phyloP scores from a whole-genome alignment of 2,888 invertebrate species.

The Limnephilus marmoratus region DNA sequence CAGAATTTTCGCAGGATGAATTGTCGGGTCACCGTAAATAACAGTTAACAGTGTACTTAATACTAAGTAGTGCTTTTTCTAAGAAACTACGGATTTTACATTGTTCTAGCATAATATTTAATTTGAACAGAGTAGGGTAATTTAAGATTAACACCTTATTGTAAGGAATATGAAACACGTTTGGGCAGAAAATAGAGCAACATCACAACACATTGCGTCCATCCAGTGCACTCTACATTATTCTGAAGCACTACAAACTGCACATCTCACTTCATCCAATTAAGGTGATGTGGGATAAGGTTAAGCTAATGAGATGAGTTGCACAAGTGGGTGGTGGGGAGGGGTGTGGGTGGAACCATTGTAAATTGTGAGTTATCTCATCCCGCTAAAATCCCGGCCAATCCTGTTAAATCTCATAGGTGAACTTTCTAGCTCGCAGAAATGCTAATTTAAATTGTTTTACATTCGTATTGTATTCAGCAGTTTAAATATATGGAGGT shows the following conservation, averaged over 20 bases:
- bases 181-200: neutral
- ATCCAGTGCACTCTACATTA: conserved; percentile 20
- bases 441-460: neutral
- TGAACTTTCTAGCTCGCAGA: neutral
- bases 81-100: too few species aligned
- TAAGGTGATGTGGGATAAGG: conserved; percentile 50
- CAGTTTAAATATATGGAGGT: too few species aligned
- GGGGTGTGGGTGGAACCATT: neutral
- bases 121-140: neutral
- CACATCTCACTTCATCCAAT: conserved; percentile 45
- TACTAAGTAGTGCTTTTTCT: too few species aligned
- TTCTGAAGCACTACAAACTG: conserved; percentile 9
- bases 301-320: conserved; percentile 41
- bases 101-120: neutral
- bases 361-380: conserved; percentile 4
- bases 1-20: too few species aligned
- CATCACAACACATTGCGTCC: conserved; percentile 12
- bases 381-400: neutral
- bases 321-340: neutral
- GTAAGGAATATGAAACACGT: neutral
- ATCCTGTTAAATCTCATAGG: neutral
- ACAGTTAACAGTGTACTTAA: too few species aligned
- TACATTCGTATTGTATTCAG: neutral
- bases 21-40: too few species aligned
- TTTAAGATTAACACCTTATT: neutral